phyloP scores from a whole-genome alignment of 2,113 vertebrate genomes.

The Dipodomys ordii region DNA sequence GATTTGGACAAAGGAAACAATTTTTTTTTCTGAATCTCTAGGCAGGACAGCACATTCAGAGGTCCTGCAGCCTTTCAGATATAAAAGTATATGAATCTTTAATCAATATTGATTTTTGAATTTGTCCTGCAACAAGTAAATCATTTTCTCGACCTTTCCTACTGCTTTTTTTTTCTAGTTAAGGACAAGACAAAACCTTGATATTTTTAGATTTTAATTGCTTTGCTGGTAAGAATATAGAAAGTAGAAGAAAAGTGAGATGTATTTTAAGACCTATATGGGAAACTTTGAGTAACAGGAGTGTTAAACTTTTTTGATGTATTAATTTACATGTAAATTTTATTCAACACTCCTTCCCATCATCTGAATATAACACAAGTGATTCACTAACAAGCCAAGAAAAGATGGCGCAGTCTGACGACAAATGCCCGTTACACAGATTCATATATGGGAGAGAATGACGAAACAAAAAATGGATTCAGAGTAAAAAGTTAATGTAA shows the following conservation, averaged over 20 bases:
- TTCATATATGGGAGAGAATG: neutral
- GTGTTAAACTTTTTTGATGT: no score
- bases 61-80: neutral
- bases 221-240: neutral
- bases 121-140: neutral
- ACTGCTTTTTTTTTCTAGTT: neutral
- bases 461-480: neutral
- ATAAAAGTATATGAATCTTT: neutral
- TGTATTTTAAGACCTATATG: neutral
- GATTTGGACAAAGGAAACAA: neutral
- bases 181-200: neutral
- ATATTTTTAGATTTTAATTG: neutral
- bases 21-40: constrained; percentile 2
- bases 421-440: neutral
- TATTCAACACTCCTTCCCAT: neutral
- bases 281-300: constrained; percentile 25
- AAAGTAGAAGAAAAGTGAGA: neutral
- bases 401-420: neutral
- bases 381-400: neutral
- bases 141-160: neutral
- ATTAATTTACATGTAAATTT: constrained; percentile 14
- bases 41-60: neutral
- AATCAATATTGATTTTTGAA: neutral
- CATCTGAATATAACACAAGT: constrained; percentile 19
- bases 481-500: neutral